Conservation (phyloP, 2,888 invertebrate genomes). For the Polydrusus pterygomalis region DNA sequence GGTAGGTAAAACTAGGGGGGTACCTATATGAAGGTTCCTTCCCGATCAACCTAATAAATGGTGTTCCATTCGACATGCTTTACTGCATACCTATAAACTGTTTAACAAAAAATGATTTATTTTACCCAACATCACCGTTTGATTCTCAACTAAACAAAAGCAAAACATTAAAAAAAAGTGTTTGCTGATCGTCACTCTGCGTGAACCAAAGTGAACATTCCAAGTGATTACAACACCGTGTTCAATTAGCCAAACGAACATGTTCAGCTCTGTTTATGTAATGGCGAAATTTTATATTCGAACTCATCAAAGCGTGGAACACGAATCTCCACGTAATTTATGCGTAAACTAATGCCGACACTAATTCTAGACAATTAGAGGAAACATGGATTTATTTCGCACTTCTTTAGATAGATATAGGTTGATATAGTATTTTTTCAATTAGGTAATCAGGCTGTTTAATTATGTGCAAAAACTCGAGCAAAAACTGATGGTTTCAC, state of each 20-base stretch:
- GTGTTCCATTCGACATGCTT: too few species aligned
- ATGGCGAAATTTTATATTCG: slow-evolving; percentile 59
- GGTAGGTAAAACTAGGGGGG: too few species aligned
- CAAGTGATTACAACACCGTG: slow-evolving; percentile 54
- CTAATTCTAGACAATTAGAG: slow-evolving; percentile 54
- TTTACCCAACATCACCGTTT: not conserved
- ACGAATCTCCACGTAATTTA: slow-evolving; percentile 58
- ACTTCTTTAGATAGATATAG: slow-evolving; percentile 42
- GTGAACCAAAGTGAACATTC: slow-evolving; percentile 23
- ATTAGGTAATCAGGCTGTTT: slow-evolving; percentile 25
- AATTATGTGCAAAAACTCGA: slow-evolving; percentile 12
- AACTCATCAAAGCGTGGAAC: slow-evolving; percentile 58
- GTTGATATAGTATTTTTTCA: slow-evolving; percentile 4
- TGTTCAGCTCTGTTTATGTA: slow-evolving; percentile 60
- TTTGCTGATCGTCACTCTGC: slow-evolving; percentile 9
- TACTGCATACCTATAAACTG: too few species aligned
- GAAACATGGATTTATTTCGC: slow-evolving; percentile 51
- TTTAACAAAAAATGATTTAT: not conserved
- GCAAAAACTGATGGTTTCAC: not conserved
- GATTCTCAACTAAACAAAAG: not conserved
- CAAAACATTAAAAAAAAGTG: slow-evolving; percentile 1
- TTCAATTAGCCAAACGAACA: slow-evolving; percentile 62
- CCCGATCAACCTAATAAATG: too few species aligned
- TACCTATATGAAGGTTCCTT: too few species aligned
- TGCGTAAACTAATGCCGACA: slow-evolving; percentile 52